Base-by-base conservation (phyloP, 2,888 invertebrate genomes). In the Caenorhabditis zanzibari region DNA sequence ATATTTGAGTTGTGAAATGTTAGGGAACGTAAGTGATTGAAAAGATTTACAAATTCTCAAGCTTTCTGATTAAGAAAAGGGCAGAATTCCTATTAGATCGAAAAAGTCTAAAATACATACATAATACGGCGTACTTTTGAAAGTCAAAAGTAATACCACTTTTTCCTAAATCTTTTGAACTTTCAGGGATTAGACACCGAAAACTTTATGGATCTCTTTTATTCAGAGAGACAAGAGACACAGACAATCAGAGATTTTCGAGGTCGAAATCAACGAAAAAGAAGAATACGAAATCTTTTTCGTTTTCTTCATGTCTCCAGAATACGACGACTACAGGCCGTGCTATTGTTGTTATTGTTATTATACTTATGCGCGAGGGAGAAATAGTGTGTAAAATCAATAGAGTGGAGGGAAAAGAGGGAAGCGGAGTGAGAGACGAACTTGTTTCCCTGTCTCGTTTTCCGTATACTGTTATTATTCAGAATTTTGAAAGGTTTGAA, bases 261-360 rank as follows among this genome's bases (percentile, higher is more conserved):
- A 56, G 38, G 56, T 54, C 54, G 5, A 14, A 58, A n/a, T 0
- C n/a, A n/a, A n/a, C 7, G 47, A 28, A 41, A 38, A 26, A 2
- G 58, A n/a, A 22, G 41, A 63, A 26, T 63, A 26, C 61, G 61
- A 26, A 63, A 28, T 63, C 44, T 14, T 5, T 2, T 26, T 19
- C 41, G 19, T 38, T 24, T 49, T 5, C 49, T 24, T 19, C 38
- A 12, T 2, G 38, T 12, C 10, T 12, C 10, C 6, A 12, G 49
- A 47, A 44, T 16, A 44, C 28, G 32, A 35, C 9, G 52, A 26
- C 44, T 28, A 38, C 19, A 44, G 28, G n/a, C 7, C 14, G 19
- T 19, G 19, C 52, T 52, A 52, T 52, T 66, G 19, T 66, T 52
- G 54, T 66, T 66, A 35, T 66, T 66, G 22, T 66, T 66, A 64